phyloP scores from a whole-genome alignment of 1,140 invertebrate species.

The Bombus waltoni region DNA sequence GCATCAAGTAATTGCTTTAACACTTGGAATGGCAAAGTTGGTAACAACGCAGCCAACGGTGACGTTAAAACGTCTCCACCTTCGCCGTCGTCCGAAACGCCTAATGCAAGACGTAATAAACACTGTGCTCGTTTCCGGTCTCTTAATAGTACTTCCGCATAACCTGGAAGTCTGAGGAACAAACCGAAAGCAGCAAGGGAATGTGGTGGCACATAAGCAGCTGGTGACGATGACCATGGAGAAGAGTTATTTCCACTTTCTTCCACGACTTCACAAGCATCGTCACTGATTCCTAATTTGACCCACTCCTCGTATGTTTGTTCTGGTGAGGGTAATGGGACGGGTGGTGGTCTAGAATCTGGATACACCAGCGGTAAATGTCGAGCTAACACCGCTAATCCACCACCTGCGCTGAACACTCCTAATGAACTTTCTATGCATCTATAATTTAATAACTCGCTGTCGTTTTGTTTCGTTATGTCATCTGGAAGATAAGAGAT shows the following conservation, averaged over 20 bases:
- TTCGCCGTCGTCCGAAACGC: constrained; percentile 95
- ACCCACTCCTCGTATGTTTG: constrained; percentile 87
- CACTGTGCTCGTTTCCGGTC: constrained; percentile 93
- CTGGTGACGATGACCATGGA: constrained; percentile 77
- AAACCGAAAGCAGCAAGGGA: constrained; percentile 94
- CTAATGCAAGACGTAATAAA: constrained; percentile 91
- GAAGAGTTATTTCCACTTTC: constrained; percentile 79
- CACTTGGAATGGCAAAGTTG: constrained; percentile 95
- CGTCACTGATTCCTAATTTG: constrained; percentile 88
- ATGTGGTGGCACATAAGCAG: constrained; percentile 90
- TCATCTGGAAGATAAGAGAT: constrained; percentile 65
- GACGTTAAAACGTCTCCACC: constrained; percentile 92
- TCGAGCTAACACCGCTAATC: constrained; percentile 93
- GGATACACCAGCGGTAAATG: constrained; percentile 93
- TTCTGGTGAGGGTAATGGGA: constrained; percentile 81
- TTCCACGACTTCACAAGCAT: constrained; percentile 87
- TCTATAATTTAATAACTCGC: constrained; percentile 73
- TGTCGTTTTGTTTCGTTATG: constrained; percentile 65
- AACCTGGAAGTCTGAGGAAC: constrained; percentile 93
- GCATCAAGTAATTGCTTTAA: constrained; percentile 91
- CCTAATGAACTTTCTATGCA: constrained; percentile 88
- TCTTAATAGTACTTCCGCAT: constrained; percentile 93
- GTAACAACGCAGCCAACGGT: constrained; percentile 88
- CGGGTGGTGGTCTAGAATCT: constrained; percentile 85
- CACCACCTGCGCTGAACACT: constrained; percentile 92